Evolutionary conservation across 2,888 invertebrate species (phyloP), one percentile per base, ranked within the genome.

Genomic region (Ernsta delagoae): DNA sequence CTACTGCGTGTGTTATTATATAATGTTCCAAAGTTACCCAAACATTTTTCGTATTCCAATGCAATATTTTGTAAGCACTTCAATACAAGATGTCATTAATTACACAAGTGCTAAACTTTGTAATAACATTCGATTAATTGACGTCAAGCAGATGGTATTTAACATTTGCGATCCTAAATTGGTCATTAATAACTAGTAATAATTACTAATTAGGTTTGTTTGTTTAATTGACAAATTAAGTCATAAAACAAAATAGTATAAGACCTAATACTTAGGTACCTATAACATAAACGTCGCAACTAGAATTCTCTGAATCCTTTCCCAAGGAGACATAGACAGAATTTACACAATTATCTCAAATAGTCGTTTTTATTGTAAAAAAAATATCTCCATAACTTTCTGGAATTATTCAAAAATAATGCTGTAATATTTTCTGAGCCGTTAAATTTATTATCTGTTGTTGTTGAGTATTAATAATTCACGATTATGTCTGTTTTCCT

Each of bases 51-150:
- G 24, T 24, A 24, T 24, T 24, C 3, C 24, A 50, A 56, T 5
- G n/a, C 16, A 48, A 59, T 48, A 59, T 65, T 57, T 34, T 45
- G 11, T 45, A 36, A n/a, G 16, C 24, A 31, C 41, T 39, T 31
- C 24, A 31, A 59, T 59, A 60, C 12, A 9, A 60, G 48, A 53
- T n/a, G 59, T 34, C 53, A 60, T 60, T 66, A 60, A 60, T 66
- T 60, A 66, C 60, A 66, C 66, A 66, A 66, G 66, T 66, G 66
- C 5, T 59, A 24, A 56, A 9, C 7, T 56, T 34, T 39, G 50
- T 56, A 41, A 64, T 45, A 54, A 65, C 11, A 48, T 57, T 54
- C 60, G 60, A 66, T 66, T 66, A 60, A 66, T 66, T 66, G 66
- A 66, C 66, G 66, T 66, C 66, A 66, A 60, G 43, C 59, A 65